phyloP scores from a whole-genome alignment of 2,797 vertebrate genomes.

The Muraenolepis orangiensis region DNA sequence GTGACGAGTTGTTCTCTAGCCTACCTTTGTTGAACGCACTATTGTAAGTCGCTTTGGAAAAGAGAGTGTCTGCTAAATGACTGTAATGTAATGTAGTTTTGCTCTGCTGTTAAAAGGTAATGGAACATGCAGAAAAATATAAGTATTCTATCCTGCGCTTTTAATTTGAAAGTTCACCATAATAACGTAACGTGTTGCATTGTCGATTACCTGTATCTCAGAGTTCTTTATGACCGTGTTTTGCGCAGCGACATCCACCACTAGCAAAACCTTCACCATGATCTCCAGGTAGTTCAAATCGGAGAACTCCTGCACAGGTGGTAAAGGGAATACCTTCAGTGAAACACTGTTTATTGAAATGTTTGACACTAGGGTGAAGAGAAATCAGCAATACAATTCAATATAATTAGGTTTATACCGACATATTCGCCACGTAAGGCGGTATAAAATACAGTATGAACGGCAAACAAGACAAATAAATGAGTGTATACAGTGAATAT shows the following conservation, averaged over 20 bases:
- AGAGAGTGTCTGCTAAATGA: too few relatives aligned
- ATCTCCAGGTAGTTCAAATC: slow-evolving; percentile 84
- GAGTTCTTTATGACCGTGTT: slow-evolving; percentile 81
- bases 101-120: neutral
- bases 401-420: neutral
- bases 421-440: neutral
- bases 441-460: neutral
- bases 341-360: neutral
- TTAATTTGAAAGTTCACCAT: neutral
- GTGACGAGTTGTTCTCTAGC: too few relatives aligned
- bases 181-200: neutral
- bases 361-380: neutral
- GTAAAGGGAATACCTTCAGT: neutral
- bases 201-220: slow-evolving; percentile 74
- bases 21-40: too few relatives aligned
- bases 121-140: neutral
- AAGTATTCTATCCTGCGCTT: neutral
- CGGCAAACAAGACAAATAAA: neutral
- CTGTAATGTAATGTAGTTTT: too few relatives aligned
- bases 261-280: slow-evolving; percentile 78
- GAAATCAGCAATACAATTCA: neutral
- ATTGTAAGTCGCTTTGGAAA: too few relatives aligned
- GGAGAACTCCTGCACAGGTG: slow-evolving; percentile 78
- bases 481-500: neutral
- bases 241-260: slow-evolving; percentile 66